A percentile compares a stretch with the other conserved stretches of the same genome.
These are phyloP conservation scores for Trochalopteron elliotii DNA, from an alignment of 2,113 vertebrate species.

Conservation along the genomic window DNA sequence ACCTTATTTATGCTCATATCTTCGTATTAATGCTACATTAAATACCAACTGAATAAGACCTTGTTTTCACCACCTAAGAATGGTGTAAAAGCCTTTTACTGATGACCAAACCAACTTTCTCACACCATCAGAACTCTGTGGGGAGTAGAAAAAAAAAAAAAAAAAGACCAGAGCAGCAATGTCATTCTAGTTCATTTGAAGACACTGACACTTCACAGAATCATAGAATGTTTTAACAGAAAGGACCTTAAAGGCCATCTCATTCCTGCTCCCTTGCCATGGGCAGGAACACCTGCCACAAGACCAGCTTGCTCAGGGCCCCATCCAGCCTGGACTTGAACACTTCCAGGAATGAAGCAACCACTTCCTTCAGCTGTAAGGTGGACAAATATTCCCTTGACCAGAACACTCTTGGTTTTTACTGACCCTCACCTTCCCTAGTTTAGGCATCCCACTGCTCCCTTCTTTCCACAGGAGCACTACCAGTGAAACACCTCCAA, in stretches of 20 bases:
- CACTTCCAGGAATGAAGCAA: background rate
- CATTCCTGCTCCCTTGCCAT: background rate
- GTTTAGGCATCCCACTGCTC: background rate
- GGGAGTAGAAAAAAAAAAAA: background rate
- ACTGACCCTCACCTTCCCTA: background rate
- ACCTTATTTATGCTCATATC: background rate
- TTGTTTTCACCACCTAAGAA: background rate
- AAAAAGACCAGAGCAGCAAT: background rate
- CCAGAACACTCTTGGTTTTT: background rate
- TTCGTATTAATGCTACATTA: background rate
- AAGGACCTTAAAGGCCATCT: background rate
- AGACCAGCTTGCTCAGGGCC: background rate
- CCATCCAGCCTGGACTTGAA: background rate
- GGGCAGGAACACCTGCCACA: background rate
- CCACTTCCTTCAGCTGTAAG: background rate
- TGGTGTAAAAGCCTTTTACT: background rate
- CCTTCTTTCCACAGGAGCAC: background rate
- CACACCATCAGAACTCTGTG: accelerated
- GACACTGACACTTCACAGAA: background rate
- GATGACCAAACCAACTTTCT: background rate
- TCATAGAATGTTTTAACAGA: background rate
- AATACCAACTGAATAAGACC: background rate
- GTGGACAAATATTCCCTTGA: background rate
- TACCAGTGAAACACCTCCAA: background rate
- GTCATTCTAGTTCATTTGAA: background rate